Percentiles rank a stretch among this genome's conserved stretches.
Conservation (phyloP, 1,140 invertebrate genomes). For the Hylyphantes graminicola region DNA sequence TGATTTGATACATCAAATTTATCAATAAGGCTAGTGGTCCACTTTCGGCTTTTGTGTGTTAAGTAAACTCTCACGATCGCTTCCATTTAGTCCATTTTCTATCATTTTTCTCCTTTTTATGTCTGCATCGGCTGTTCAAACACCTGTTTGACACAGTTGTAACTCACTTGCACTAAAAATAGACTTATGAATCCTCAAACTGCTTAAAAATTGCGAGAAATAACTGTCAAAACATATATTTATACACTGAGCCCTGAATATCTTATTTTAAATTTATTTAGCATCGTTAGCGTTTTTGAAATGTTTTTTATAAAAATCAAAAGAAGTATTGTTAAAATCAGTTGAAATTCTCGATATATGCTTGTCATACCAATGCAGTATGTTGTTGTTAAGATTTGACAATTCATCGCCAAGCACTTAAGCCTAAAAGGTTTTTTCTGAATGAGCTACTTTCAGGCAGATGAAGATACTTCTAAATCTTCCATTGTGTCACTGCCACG, state of each 20-base stretch:
- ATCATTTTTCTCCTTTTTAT: slow-evolving; percentile 20
- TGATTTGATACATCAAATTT: slow-evolving; percentile 28
- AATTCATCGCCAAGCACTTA: slow-evolving; percentile 50
- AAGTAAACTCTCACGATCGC: slow-evolving; percentile 22
- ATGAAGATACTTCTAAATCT: slow-evolving; percentile 57
- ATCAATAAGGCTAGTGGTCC: slow-evolving; percentile 43
- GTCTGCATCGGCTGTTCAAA: slow-evolving; percentile 6
- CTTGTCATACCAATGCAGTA: too few relatives aligned
- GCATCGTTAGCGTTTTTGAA: too few relatives aligned
- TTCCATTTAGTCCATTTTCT: slow-evolving; percentile 48
- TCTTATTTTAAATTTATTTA: too few relatives aligned
- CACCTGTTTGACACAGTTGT: too few relatives aligned
- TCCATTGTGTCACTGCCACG: slow-evolving; percentile 39
- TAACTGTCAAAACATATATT: too few relatives aligned
- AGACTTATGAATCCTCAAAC: too few relatives aligned
- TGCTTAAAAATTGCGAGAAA: too few relatives aligned
- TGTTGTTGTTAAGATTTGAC: slow-evolving; percentile 1
- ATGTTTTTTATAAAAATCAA: too few relatives aligned
- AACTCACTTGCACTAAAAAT: too few relatives aligned
- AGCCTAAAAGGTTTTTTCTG: slow-evolving; percentile 56
- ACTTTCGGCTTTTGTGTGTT: slow-evolving; percentile 27
- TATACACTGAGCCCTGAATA: too few relatives aligned
- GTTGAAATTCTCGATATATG: too few relatives aligned
- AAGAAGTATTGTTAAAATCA: too few relatives aligned
- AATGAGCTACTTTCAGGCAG: slow-evolving; percentile 53